Evolutionary conservation across 23 tunicate species (phyloP), one percentile per base, ranked within the genome.

Genomic region (Aplidium turbinatum): DNA sequence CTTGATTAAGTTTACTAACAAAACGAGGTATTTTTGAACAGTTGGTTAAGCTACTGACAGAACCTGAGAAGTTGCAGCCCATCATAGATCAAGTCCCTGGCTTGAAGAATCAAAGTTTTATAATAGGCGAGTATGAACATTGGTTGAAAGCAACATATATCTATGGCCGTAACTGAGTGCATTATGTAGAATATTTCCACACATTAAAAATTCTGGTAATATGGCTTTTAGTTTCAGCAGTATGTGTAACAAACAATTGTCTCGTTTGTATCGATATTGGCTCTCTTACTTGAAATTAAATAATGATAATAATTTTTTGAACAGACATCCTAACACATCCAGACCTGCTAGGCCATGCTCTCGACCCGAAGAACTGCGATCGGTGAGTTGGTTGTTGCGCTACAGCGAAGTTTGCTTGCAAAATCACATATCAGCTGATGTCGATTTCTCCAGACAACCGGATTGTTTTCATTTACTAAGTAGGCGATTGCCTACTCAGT

Each of bases 341-440:
- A 0, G 72, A 42, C 31, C 9, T 76, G 11, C 62, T 76, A 46
- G 40, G 50, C 39, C 56, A 38, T 13, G 70, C 58, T 18, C 55
- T 75, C 6, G 69, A 42, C 20, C 82, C 82, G 1, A 60, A 34
- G 48, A 60, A 76, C 47, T 45, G 18, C 1, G 68, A 74, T 2
- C 29, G 19, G 68, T 74, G 32, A 38, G 27, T 42, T 9, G 16
- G n/a, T n/a, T n/a, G n/a, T n/a, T n/a, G n/a, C n/a, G n/a, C n/a
- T n/a, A n/a, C n/a, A n/a, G n/a, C n/a, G n/a, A n/a, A n/a, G n/a
- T n/a, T n/a, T n/a, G n/a, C n/a, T n/a, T n/a, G n/a, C n/a, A n/a
- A n/a, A n/a, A n/a, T n/a, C n/a, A n/a, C n/a, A n/a, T n/a, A n/a
- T n/a, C n/a, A n/a, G n/a, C n/a, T n/a, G n/a, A n/a, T n/a, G n/a